phyloP scores from a whole-genome alignment of 1,140 invertebrate genomes.

The Neuroterus valhalla region DNA sequence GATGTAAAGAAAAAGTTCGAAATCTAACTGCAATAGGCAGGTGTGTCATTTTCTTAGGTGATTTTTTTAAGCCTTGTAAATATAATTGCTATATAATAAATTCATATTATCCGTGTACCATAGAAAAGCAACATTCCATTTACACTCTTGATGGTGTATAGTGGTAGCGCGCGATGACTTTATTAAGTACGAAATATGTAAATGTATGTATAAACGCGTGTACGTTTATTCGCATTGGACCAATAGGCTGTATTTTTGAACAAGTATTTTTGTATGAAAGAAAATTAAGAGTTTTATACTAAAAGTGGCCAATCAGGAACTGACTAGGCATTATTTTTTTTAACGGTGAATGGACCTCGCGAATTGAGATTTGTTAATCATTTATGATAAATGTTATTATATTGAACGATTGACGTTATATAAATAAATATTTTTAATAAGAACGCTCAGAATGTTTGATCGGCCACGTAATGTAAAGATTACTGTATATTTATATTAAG shows the following conservation, averaged over 20 bases:
- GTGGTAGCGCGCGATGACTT: constrained; percentile 58
- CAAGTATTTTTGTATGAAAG: constrained; percentile 46
- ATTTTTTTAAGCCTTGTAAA: constrained; percentile 73
- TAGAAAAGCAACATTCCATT: constrained; percentile 71
- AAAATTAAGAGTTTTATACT: constrained; percentile 44
- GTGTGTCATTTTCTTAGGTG: constrained; percentile 64
- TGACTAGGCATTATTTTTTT: constrained; percentile 46
- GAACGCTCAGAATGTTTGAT: constrained; percentile 56
- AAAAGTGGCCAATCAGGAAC: constrained; percentile 41
- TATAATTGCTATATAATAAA: constrained; percentile 69
- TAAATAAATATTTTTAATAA: constrained; percentile 56
- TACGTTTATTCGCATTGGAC: constrained; percentile 51
- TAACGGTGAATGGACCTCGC: constrained; percentile 57
- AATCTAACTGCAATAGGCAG: constrained; percentile 59
- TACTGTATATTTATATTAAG: constrained; percentile 64
- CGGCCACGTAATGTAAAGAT: constrained; percentile 54
- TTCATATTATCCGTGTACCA: constrained; percentile 70
- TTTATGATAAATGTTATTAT: constrained; percentile 43
- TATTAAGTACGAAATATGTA: constrained; percentile 54
- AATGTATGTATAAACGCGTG: constrained; percentile 58
- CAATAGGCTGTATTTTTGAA: constrained; percentile 41
- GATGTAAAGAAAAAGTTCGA: constrained; percentile 30
- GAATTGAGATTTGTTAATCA: constrained; percentile 44
- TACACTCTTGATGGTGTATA: constrained; percentile 55
- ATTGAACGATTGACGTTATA: constrained; percentile 51